phyloP scores from a whole-genome alignment of 1,140 invertebrate species.

The Cyclargus thomasi region DNA sequence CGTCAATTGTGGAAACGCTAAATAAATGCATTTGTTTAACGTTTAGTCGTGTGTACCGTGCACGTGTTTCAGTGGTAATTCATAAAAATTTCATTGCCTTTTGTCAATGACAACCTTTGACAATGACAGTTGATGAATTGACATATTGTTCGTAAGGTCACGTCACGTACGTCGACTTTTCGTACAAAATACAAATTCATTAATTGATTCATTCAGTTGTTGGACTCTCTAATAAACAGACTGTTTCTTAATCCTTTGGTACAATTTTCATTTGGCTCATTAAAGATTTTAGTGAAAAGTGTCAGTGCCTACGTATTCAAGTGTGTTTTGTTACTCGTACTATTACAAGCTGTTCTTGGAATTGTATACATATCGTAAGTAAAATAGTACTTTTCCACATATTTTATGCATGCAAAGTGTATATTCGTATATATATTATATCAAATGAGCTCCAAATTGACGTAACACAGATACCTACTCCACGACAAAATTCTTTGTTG shows the following conservation, averaged over 20 bases:
- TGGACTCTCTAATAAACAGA: not conserved
- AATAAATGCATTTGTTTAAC: too few species aligned
- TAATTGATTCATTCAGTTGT: slow-evolving; percentile 7
- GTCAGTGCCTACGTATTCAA: slow-evolving; percentile 3
- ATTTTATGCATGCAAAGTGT: not conserved
- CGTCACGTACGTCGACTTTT: not conserved
- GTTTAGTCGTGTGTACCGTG: too few species aligned
- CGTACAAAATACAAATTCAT: not conserved
- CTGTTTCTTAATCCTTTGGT: not conserved
- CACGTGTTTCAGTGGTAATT: not conserved
- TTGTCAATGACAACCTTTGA: not conserved
- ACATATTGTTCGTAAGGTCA: not conserved
- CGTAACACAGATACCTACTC: not conserved
- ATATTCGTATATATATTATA: not conserved
- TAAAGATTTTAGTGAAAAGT: slow-evolving; percentile 12
- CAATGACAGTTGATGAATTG: not conserved
- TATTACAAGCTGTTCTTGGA: not conserved
- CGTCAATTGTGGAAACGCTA: too few species aligned
- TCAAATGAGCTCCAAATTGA: not conserved
- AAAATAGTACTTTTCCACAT: not conserved
- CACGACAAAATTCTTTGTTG: not conserved
- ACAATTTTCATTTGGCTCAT: not conserved
- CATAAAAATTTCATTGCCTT: slow-evolving; percentile 1
- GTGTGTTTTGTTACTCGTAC: slow-evolving; percentile 6
- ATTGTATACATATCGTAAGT: slow-evolving; percentile 10